These are phyloP conservation scores for Phaedon cochleariae DNA, from an alignment of 2,888 invertebrate species.

Conservation along the genomic window DNA sequence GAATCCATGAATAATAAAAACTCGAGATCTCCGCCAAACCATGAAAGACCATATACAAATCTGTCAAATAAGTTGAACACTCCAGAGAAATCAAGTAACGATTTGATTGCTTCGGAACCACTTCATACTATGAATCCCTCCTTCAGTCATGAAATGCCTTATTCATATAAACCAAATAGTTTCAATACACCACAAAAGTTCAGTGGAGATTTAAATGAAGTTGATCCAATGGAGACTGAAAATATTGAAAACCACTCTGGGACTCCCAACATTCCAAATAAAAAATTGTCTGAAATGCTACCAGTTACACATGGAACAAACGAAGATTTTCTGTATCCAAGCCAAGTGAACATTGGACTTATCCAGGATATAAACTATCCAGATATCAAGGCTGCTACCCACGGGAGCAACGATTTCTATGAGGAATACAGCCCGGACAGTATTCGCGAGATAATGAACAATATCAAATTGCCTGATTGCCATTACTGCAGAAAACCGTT, in stretches of 20 bases:
- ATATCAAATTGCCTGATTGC: slow-evolving; percentile 62
- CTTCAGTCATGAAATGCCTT: too few species aligned
- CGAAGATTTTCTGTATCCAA: slow-evolving; percentile 53
- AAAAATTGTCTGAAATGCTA: slow-evolving; percentile 28
- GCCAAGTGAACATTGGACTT: slow-evolving; percentile 53
- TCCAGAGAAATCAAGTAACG: neutral
- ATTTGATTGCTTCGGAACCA: too few species aligned
- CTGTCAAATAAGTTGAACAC: neutral
- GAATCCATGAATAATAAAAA: too few species aligned
- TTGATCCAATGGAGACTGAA: too few species aligned
- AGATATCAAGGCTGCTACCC: slow-evolving; percentile 48
- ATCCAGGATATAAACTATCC: slow-evolving; percentile 56
- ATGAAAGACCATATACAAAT: neutral
- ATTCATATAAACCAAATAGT: too few species aligned
- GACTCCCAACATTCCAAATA: neutral
- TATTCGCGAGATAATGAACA: slow-evolving; percentile 43
- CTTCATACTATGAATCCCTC: too few species aligned
- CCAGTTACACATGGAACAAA: slow-evolving; percentile 35
- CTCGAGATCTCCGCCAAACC: neutral
- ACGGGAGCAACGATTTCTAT: slow-evolving; percentile 42
- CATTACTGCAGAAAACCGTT: slow-evolving; percentile 72
- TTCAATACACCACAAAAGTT: too few species aligned
- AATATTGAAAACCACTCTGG: too few species aligned
- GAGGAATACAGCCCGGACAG: slow-evolving; percentile 44
- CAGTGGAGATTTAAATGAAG: too few species aligned